A percentile compares a stretch with the other conserved stretches of the same genome.
Conservation (phyloP, 1,140 invertebrate genomes). For the Drosophila repletoides region DNA sequence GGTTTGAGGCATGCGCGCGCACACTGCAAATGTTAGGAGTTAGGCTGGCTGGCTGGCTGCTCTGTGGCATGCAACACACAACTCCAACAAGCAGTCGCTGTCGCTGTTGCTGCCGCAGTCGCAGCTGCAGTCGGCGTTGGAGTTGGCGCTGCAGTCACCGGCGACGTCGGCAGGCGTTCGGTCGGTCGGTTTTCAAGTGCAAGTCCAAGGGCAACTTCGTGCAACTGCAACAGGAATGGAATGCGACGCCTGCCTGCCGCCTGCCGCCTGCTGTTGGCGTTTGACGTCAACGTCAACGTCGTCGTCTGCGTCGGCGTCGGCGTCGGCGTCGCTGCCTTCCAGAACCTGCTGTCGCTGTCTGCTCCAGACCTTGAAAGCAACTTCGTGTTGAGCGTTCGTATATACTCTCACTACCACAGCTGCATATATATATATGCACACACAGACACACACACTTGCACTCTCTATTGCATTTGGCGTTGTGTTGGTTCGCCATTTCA, state of each 20-base stretch:
- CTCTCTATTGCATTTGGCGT: constrained; percentile 48
- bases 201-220: constrained; percentile 79
- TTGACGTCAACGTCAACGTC: constrained; percentile 10
- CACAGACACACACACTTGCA: constrained; percentile 34
- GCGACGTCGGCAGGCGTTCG: constrained; percentile 13
- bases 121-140: constrained; percentile 1
- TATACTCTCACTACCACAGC: constrained; percentile 41
- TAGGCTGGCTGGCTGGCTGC: no score
- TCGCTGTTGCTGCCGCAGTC: constrained; percentile 8
- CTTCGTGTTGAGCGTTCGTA: constrained; percentile 36
- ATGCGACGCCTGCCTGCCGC: constrained; percentile 31
- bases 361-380: constrained; percentile 75
- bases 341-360: constrained; percentile 43
- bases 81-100: constrained; percentile 19
- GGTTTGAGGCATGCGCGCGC: constrained; percentile 39
- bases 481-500: constrained; percentile 46
- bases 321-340: constrained; percentile 31
- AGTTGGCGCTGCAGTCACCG: no score
- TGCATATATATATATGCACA: neutral
- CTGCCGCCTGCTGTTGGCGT: constrained; percentile 11
- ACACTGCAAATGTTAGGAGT: constrained; percentile 25
- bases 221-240: constrained; percentile 56
- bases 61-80: constrained; percentile 34
- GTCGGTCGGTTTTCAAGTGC: constrained; percentile 72
- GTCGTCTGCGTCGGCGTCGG: neutral